Evolutionary conservation across 2,113 vertebrate species (phyloP).

Genomic region (Otis tarda): DNA sequence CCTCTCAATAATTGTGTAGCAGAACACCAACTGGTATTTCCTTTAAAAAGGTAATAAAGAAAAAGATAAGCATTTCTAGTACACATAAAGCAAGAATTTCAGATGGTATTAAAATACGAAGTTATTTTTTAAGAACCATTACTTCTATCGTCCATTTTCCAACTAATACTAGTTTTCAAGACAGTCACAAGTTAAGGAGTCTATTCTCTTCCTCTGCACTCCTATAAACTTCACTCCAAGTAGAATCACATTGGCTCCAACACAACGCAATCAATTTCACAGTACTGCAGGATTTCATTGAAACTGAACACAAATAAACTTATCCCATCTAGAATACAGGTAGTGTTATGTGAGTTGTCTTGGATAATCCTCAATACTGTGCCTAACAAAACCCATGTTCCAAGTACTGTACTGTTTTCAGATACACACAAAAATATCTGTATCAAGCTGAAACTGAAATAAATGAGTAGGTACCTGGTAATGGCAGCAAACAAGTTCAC

Average conservation of each 20-base stretch:
- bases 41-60: conserved; percentile 62
- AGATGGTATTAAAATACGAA: not conserved
- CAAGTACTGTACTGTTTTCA: not conserved
- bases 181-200: not conserved
- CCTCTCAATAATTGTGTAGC: conserved; percentile 94
- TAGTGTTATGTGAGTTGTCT: not conserved
- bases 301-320: not conserved
- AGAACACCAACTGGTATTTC: conserved; percentile 96
- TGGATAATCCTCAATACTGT: not conserved
- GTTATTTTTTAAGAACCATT: not conserved
- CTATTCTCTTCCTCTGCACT: not conserved
- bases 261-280: not conserved
- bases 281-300: not conserved
- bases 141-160: not conserved
- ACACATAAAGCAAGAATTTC: not conserved
- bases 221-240: not conserved
- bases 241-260: not conserved
- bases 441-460: not conserved
- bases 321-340: not conserved
- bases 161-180: not conserved
- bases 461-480: conserved; percentile 81
- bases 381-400: not conserved
- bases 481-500: conserved; percentile 93
- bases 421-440: not conserved
- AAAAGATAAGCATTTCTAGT: not conserved